Base-by-base conservation (phyloP, 1,140 invertebrate genomes). In the Camponotus pennsylvanicus region DNA sequence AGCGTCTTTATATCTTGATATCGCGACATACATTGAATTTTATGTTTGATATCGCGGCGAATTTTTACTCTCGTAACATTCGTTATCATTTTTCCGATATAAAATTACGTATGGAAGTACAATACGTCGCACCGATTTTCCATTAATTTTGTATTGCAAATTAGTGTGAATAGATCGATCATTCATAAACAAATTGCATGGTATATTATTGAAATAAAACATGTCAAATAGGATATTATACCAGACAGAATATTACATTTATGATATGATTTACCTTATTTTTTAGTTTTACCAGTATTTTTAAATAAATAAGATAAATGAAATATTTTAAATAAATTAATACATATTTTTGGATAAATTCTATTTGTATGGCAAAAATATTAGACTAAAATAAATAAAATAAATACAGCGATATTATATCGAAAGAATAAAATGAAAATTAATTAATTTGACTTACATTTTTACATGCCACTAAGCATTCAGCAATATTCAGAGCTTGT, bases 401-500 rank as follows among this genome's bases (percentile, higher is more conserved):
- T 52, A 52, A 52, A 52, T 27, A 6, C n/a, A 32, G 27, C 11
- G 21, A 27, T 61, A 61, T 27, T 61, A 15, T 52, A 52, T 15
- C 6, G 27, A 11, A 11, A 27, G 7, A 59, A 18, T 37, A 18
- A 77, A 32, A 32, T 49, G 27, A 27, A 1, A 27, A 27, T 27
- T 27, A 13, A 3, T 32, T 78, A 11, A 66, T 4, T 34, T 32
- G 42, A 83, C 79, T 83, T 61, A 83, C 79, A 1, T 73, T 75
- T 75, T 1, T 59, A 37, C 69, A 83, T 18, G 21, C 8, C 4
- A 40, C 7, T 32, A 83, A 3, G 11, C 79, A 83, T 27, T 3
- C n/a, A 21, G 55, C 69, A 32, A 21, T 21, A 15, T 73, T 27
- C n/a, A 83, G 13, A 61, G 69, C 69, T 75, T 83, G 55, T 75